These are phyloP conservation scores for Cryptops parisi DNA, from an alignment of 2,888 invertebrate genomes.

Conservation along the genomic window DNA sequence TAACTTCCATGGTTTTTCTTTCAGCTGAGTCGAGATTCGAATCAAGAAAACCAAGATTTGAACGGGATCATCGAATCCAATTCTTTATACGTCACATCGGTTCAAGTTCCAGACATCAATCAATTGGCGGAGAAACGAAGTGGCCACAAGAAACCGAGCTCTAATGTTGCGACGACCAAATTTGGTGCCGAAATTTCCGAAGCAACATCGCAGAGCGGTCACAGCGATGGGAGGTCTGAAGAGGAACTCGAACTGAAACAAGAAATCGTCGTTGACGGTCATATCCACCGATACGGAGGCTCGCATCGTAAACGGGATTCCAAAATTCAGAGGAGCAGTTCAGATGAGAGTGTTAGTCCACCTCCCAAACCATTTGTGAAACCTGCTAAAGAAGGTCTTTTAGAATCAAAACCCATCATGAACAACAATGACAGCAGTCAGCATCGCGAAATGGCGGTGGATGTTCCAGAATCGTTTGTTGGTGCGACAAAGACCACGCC, in stretches of 20 bases:
- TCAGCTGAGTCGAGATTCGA: slow-evolving; percentile 47
- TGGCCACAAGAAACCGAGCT: neutral
- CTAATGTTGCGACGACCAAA: slow-evolving; percentile 1
- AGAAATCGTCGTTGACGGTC: slow-evolving; percentile 18
- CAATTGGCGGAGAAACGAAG: slow-evolving; percentile 19
- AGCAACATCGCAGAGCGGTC: neutral
- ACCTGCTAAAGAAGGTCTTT: neutral
- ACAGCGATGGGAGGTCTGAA: slow-evolving; percentile 13
- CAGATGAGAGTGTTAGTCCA: neutral
- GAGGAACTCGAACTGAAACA: slow-evolving; percentile 23
- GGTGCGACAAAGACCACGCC: slow-evolving; percentile 82
- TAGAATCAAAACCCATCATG: neutral
- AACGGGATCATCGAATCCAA: slow-evolving; percentile 70
- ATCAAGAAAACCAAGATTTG: slow-evolving; percentile 39
- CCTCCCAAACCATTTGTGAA: neutral
- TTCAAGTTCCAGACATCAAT: slow-evolving; percentile 28
- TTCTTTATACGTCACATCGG: slow-evolving; percentile 68
- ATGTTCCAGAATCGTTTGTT: slow-evolving; percentile 89
- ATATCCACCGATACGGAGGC: neutral
- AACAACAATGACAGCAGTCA: slow-evolving; percentile 37
- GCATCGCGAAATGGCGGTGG: slow-evolving; percentile 97
- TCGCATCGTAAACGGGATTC: neutral
- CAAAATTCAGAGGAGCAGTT: neutral
- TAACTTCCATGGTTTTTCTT: slow-evolving; percentile 25
- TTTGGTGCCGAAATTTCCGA: neutral